Percentiles rank a stretch among this genome's conserved stretches.
Conservation (phyloP, 1,140 invertebrate genomes). For the Pectinophora gossypiella region DNA sequence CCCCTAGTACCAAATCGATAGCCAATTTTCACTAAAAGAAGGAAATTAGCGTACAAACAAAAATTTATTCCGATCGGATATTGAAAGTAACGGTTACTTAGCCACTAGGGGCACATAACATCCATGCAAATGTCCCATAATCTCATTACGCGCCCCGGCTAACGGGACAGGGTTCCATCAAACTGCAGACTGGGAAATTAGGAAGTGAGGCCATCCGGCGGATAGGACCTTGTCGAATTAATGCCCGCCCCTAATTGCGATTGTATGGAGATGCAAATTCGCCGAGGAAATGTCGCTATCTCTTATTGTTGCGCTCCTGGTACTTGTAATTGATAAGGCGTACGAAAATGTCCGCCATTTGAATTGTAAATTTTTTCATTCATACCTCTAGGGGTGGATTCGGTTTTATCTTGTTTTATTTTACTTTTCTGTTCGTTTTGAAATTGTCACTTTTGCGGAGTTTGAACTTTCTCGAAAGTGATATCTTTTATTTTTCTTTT, state of each 20-base stretch:
- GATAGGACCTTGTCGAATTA: slow-evolving; percentile 49
- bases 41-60: not conserved
- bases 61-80: slow-evolving; percentile 28
- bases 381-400: slow-evolving; percentile 34
- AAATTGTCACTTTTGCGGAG: slow-evolving; percentile 13
- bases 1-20: no score
- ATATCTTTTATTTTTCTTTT: no score
- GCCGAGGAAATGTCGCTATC: slow-evolving; percentile 29
- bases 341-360: slow-evolving; percentile 31
- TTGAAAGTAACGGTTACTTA: slow-evolving; percentile 41
- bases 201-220: slow-evolving; percentile 8
- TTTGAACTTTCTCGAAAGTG: no score
- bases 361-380: slow-evolving; percentile 52
- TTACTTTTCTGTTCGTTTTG: slow-evolving; percentile 4
- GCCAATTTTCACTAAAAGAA: not conserved
- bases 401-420: not conserved
- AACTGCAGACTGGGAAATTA: slow-evolving; percentile 4
- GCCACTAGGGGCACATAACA: slow-evolving; percentile 40
- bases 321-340: slow-evolving; percentile 64
- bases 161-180: slow-evolving; percentile 33
- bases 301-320: slow-evolving; percentile 49
- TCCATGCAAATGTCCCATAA: slow-evolving; percentile 49
- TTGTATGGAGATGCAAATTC: slow-evolving; percentile 66
- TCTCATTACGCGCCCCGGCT: slow-evolving; percentile 27
- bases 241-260: slow-evolving; percentile 55